Evolutionary conservation across 2,113 vertebrate genomes (phyloP).

Genomic region (Pluvialis apricaria): DNA sequence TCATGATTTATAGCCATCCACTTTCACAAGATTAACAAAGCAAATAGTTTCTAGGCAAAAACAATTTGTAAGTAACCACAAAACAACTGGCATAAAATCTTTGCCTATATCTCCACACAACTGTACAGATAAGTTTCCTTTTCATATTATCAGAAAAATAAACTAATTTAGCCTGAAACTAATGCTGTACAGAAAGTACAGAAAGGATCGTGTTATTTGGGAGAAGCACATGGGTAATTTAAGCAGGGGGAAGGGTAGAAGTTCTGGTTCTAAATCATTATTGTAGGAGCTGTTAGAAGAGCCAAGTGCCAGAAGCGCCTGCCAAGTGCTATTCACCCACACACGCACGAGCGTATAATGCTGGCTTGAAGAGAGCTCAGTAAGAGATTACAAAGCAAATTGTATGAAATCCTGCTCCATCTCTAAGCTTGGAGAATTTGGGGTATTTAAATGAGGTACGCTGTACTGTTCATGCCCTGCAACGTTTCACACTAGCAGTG

Average conservation of each 20-base stretch:
- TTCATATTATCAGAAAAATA: neutral
- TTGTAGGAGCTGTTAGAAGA: neutral
- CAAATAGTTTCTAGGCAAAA: neutral
- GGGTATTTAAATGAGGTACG: neutral
- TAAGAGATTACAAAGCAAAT: conserved; percentile 6
- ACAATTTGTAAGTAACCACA: neutral
- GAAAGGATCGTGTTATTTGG: neutral
- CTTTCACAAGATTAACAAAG: neutral
- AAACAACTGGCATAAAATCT: neutral
- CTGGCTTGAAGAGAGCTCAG: neutral
- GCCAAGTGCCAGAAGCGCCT: conserved; percentile 1
- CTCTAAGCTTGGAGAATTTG: neutral
- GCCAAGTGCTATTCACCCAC: conserved; percentile 36
- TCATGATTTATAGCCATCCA: neutral
- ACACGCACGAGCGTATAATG: rapidly evolving
- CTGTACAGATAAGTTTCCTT: neutral
- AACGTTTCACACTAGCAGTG: neutral
- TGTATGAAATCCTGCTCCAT: neutral
- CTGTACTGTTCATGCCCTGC: neutral
- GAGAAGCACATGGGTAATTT: neutral
- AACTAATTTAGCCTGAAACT: neutral
- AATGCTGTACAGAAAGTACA: neutral
- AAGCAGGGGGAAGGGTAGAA: neutral
- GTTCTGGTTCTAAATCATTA: neutral
- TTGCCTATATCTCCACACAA: neutral